These are phyloP conservation scores for Caenorhabditis inopinata DNA, from an alignment of 1,140 invertebrate genomes.

Conservation along the genomic window DNA sequence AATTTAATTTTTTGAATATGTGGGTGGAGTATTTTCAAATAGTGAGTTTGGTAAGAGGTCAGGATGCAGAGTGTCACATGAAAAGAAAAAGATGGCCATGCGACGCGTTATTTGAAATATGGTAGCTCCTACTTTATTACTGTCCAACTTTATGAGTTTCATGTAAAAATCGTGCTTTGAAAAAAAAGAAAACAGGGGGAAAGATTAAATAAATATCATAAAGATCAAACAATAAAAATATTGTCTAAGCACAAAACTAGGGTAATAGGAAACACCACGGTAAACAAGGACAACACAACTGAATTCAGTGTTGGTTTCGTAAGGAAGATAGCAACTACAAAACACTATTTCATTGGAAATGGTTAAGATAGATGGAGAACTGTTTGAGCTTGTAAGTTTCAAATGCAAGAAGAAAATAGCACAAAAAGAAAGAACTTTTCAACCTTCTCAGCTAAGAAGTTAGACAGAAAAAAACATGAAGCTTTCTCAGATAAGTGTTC, in stretches of 20 bases:
- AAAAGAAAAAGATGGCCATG: not conserved
- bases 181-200: not conserved
- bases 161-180: not conserved
- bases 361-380: too few species aligned
- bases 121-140: not conserved
- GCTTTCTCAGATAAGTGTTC: constrained; percentile 2
- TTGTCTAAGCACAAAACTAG: too few species aligned
- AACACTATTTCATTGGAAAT: too few species aligned
- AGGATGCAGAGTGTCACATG: not conserved
- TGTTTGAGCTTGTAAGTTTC: not conserved
- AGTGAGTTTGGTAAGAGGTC: too few species aligned
- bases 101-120: not conserved
- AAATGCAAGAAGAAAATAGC: not conserved
- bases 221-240: too few species aligned
- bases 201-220: too few species aligned
- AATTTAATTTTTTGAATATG: too few species aligned
- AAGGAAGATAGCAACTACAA: too few species aligned
- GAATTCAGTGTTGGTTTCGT: too few species aligned
- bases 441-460: not conserved
- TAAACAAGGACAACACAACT: too few species aligned
- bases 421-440: not conserved
- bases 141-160: not conserved
- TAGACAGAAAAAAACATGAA: not conserved
- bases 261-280: too few species aligned
- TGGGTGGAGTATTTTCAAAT: too few species aligned